Percentiles rank a stretch among this genome's conserved stretches.
These are phyloP conservation scores for Amblyraja radiata DNA, from an alignment of 2,797 vertebrate genomes.

Conservation along the genomic window DNA sequence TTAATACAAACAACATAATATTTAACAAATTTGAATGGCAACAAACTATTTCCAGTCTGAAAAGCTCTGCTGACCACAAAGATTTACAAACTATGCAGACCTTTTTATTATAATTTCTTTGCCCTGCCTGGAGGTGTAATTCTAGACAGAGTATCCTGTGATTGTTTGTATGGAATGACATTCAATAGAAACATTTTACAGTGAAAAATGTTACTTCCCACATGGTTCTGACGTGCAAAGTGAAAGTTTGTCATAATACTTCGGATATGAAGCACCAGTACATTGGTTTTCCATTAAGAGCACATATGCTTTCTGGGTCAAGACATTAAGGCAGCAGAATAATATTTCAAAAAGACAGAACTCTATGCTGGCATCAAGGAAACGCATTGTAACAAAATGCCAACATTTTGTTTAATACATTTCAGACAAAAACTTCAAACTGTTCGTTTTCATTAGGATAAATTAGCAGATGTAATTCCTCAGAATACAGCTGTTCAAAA, in stretches of 20 bases:
- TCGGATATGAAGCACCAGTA: constrained; percentile 45
- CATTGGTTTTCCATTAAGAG: constrained; percentile 26
- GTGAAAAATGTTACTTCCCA: constrained; percentile 55
- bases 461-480: constrained; percentile 60
- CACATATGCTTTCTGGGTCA: constrained; percentile 48
- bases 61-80: constrained; percentile 21
- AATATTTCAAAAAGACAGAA: constrained; percentile 50
- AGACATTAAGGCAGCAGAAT: constrained; percentile 47
- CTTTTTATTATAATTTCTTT: constrained; percentile 41
- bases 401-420: constrained; percentile 53
- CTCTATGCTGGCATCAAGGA: constrained; percentile 45
- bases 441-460: constrained; percentile 43
- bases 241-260: constrained; percentile 50
- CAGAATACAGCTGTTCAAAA: constrained; percentile 49
- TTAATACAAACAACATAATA: constrained; percentile 20
- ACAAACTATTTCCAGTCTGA: constrained; percentile 23
- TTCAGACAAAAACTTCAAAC: constrained; percentile 57
- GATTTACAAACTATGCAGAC: constrained; percentile 32
- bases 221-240: constrained; percentile 48
- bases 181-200: constrained; percentile 52
- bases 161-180: constrained; percentile 47
- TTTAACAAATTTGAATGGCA: constrained; percentile 32
- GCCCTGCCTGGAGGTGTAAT: constrained; percentile 48
- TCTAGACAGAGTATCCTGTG: constrained; percentile 44
- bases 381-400: constrained; percentile 42